These are phyloP conservation scores for Spodoptera picta DNA, from an alignment of 2,888 invertebrate species.

Conservation along the genomic window DNA sequence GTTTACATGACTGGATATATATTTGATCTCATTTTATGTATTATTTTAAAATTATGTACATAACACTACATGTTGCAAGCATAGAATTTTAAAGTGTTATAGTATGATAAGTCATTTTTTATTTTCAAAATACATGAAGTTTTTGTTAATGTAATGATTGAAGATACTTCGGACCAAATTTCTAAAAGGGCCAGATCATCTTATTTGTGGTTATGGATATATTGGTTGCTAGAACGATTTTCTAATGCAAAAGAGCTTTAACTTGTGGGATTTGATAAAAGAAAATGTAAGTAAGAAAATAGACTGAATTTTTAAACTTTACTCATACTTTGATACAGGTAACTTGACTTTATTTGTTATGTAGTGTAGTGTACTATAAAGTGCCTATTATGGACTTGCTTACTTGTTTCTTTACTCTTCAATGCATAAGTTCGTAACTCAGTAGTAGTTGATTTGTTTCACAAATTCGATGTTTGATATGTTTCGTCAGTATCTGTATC, in stretches of 20 bases:
- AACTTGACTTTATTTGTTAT: slow-evolving; percentile 76
- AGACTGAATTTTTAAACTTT: slow-evolving; percentile 85
- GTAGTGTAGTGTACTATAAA: slow-evolving; percentile 67
- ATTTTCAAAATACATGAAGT: slow-evolving; percentile 60
- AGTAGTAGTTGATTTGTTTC: slow-evolving; percentile 38
- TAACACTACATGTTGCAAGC: slow-evolving; percentile 71
- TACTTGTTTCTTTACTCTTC: slow-evolving; percentile 43
- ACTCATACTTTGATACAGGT: slow-evolving; percentile 85
- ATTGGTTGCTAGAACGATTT: slow-evolving; percentile 73
- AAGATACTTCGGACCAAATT: slow-evolving; percentile 77
- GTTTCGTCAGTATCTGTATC: slow-evolving; percentile 77
- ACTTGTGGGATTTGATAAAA: slow-evolving; percentile 80
- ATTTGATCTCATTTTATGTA: slow-evolving; percentile 85
- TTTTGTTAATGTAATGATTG: slow-evolving; percentile 52
- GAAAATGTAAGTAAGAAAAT: slow-evolving; percentile 75
- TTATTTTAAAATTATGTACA: slow-evolving; percentile 77
- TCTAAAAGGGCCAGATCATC: slow-evolving; percentile 70
- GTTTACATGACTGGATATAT: slow-evolving; percentile 76
- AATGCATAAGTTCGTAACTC: slow-evolving; percentile 20
- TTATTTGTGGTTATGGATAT: slow-evolving; percentile 66
- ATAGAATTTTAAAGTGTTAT: slow-evolving; percentile 65
- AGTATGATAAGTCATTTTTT: slow-evolving; percentile 55
- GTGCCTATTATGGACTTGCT: slow-evolving; percentile 66
- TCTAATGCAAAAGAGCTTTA: slow-evolving; percentile 83
- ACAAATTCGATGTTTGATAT: slow-evolving; percentile 32